Conservation (phyloP, 2,888 invertebrate genomes). For the Trimorus sp. region DNA sequence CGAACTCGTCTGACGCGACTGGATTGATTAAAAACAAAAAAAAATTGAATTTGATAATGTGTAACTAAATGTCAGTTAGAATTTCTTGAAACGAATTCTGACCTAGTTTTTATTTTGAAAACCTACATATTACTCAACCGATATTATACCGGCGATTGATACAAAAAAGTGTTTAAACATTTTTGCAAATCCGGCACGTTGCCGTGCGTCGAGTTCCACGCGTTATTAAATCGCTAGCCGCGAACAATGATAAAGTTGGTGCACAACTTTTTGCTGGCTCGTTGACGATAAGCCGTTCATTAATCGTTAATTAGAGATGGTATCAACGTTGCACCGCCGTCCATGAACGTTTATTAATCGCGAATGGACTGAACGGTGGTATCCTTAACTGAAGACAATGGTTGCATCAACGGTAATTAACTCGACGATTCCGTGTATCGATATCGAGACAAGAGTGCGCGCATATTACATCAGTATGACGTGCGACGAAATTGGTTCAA, state of each 20-base stretch:
- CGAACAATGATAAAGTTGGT: constrained; percentile 2
- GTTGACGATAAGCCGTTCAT: constrained; percentile 15
- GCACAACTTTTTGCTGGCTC: neutral
- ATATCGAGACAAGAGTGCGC: neutral
- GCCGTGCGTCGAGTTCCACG: too few relatives aligned
- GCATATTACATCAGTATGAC: neutral
- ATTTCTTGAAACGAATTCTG: too few relatives aligned
- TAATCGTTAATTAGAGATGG: constrained; percentile 23
- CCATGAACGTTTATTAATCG: constrained; percentile 19
- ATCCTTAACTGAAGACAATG: constrained; percentile 17
- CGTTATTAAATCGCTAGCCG: too few relatives aligned
- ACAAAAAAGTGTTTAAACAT: too few relatives aligned
- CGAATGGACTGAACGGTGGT: constrained; percentile 14
- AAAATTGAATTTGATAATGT: too few relatives aligned
- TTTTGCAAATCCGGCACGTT: too few relatives aligned
- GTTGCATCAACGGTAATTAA: constrained; percentile 23
- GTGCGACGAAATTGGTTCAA: neutral
- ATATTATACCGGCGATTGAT: too few relatives aligned
- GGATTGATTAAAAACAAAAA: too few relatives aligned
- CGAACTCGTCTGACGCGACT: too few relatives aligned
- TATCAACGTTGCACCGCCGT: constrained; percentile 10
- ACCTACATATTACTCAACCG: too few relatives aligned
- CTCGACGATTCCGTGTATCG: constrained; percentile 5
- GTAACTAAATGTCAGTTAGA: too few relatives aligned
- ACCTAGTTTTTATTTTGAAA: too few relatives aligned